Conservation (phyloP, 2,113 vertebrate genomes). For the Sterrhoptilus dennistouni region DNA sequence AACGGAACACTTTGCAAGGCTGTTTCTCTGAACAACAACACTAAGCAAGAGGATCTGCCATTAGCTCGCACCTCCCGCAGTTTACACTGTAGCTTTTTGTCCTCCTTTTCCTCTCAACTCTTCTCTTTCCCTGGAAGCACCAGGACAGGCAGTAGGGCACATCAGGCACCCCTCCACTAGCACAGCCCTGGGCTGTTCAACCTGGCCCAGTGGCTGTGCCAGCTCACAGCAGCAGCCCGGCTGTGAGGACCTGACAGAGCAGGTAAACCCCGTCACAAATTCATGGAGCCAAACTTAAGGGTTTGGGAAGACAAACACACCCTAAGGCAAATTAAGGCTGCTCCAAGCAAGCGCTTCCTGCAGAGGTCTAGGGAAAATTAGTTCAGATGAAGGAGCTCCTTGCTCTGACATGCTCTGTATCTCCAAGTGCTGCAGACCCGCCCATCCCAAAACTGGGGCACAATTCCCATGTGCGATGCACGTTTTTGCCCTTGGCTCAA, state of each 20-base stretch:
- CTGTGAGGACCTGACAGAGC: neutral
- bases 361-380: neutral
- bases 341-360: neutral
- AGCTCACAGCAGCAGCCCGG: neutral
- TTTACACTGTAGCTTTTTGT: neutral
- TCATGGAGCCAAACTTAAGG: neutral
- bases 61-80: neutral
- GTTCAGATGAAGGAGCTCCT: neutral
- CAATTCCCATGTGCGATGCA: neutral
- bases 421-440: neutral
- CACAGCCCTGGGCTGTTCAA: neutral
- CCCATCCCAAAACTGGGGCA: neutral
- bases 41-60: neutral
- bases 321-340: neutral
- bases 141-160: neutral
- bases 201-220: fast-evolving
- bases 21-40: neutral
- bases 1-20: neutral
- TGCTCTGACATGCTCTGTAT: neutral
- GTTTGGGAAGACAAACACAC: neutral
- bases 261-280: neutral
- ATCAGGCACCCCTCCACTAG: neutral
- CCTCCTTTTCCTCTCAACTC: neutral
- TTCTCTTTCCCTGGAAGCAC: neutral
- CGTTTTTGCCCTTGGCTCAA: neutral